Evolutionary conservation across 2,888 invertebrate species (phyloP), one percentile per base, ranked within the genome.

Genomic region (Cetonia aurata): DNA sequence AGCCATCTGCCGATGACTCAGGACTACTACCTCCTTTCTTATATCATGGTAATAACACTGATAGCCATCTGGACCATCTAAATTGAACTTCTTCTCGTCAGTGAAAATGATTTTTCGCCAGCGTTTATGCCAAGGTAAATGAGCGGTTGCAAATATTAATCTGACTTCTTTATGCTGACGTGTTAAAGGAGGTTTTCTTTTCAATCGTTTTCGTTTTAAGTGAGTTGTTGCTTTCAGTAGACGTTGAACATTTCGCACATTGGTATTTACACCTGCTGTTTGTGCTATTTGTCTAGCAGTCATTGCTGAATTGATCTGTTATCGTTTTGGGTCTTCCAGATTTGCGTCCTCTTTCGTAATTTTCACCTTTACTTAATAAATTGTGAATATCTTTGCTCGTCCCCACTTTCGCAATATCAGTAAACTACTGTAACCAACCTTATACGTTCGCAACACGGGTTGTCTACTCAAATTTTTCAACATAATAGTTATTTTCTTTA

Each of bases 1-100:
- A 50, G 9, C 17, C 50, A 50, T 13, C 17, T 50, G 15, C 50
- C n/a, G 8, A n/a, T 12, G n/a, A 46, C 12, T n/a, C 46, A 46
- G 46, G 4, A 25, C 4, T 25, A 25, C 4, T 25, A 15, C 10
- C 10, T 52, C 52, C 52, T 52, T 52, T 6, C 17, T 53, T 12
- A 53, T 4, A 56, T 56, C 33, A 37, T 56, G 56, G 56, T 13
- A 56, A 37, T 13, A 56, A 12, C 15, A 56, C 3, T 56, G 13
- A 15, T 37, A 37, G 13, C 15, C 13, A 15, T 56, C 33, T 6
- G 56, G 13, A 13, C 56, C 37, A 10, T 8, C 33, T 33, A 55
- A 55, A 33, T 55, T 55, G 0, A 37, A 4, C 9, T 56, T 56
- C 8, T 56, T 37, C 37, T 37, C 37, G 1, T 56, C n/a, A 12